phyloP scores from a whole-genome alignment of 1,140 invertebrate species.

The Drosophila grimshawi region DNA sequence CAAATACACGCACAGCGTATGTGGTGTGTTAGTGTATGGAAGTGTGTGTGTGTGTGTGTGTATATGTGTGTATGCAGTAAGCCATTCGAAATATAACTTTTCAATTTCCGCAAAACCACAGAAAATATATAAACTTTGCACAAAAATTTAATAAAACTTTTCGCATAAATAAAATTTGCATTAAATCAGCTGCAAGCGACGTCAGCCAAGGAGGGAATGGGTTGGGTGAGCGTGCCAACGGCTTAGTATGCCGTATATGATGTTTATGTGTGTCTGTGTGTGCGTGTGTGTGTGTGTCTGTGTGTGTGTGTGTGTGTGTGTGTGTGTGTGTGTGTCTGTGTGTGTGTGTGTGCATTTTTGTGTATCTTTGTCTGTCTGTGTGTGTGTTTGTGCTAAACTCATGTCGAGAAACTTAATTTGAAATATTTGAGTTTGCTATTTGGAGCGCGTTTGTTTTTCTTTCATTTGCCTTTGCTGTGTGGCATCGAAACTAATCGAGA shows the following conservation, averaged over 20 bases:
- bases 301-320: constrained; percentile 15
- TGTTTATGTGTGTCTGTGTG: constrained; percentile 30
- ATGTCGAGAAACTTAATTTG: constrained; percentile 83
- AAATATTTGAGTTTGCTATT: constrained; percentile 83
- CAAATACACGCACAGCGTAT: constrained; percentile 7
- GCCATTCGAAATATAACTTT: constrained; percentile 82
- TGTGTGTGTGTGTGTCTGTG: constrained; percentile 30
- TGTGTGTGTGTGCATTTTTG: constrained; percentile 20
- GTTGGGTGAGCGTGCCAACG: constrained; percentile 31
- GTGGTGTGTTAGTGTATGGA: constrained; percentile 18
- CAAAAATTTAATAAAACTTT: constrained; percentile 84
- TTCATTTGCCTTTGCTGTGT: constrained; percentile 47
- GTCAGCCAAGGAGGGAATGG: constrained; percentile 16
- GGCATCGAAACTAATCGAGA: constrained; percentile 79
- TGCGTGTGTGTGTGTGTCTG: constrained; percentile 24
- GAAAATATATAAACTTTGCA: constrained; percentile 83
- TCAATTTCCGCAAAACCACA: constrained; percentile 83
- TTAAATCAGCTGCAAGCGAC: constrained; percentile 81
- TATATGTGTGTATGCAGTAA: constrained; percentile 56
- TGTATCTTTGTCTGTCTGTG: constrained; percentile 3
- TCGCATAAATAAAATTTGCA: constrained; percentile 83
- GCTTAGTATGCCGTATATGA: constrained; percentile 53
- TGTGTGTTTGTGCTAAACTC: constrained; percentile 69
- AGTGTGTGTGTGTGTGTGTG: constrained; percentile 34
- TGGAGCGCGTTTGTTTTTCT: constrained; percentile 65